Evolutionary conservation across 2,113 vertebrate genomes (phyloP).

Genomic region (Gallinago undulata): DNA sequence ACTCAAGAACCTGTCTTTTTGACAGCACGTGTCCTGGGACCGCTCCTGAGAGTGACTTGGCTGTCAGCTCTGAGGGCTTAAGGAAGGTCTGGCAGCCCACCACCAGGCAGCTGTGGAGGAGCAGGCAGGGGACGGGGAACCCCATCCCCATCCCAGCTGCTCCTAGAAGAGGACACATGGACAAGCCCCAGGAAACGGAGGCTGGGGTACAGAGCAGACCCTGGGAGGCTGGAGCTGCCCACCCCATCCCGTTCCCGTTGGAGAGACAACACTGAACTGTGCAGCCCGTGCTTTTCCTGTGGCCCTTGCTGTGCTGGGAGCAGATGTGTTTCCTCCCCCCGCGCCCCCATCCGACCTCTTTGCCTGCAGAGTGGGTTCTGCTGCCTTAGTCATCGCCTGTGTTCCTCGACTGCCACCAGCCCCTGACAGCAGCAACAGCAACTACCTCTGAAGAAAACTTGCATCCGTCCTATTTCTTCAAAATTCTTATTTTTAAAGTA

Average conservation of each 20-base stretch:
- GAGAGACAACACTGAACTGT: fast-evolving
- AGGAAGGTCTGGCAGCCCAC: background rate
- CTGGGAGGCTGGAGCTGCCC: fast-evolving
- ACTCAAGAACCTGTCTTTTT: background rate
- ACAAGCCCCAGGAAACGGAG: background rate
- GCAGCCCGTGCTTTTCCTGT: background rate
- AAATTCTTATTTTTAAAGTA: background rate
- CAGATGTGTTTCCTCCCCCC: too few species aligned
- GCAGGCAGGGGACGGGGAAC: background rate
- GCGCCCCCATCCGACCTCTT: background rate
- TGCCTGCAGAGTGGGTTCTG: constrained; percentile 2
- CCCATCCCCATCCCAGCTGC: background rate
- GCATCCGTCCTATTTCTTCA: background rate
- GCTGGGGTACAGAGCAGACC: background rate
- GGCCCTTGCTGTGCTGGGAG: background rate
- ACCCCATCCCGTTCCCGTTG: fast-evolving
- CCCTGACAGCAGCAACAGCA: constrained; percentile 55
- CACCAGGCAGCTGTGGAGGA: background rate
- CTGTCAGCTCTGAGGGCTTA: background rate
- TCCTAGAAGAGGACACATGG: background rate
- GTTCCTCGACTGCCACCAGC: background rate
- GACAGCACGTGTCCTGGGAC: fast-evolving
- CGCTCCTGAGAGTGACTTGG: fast-evolving
- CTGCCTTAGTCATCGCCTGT: background rate
- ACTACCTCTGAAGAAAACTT: constrained; percentile 41